Base-by-base conservation (phyloP, 2,113 vertebrate species). In the Aegithalos caudatus region DNA sequence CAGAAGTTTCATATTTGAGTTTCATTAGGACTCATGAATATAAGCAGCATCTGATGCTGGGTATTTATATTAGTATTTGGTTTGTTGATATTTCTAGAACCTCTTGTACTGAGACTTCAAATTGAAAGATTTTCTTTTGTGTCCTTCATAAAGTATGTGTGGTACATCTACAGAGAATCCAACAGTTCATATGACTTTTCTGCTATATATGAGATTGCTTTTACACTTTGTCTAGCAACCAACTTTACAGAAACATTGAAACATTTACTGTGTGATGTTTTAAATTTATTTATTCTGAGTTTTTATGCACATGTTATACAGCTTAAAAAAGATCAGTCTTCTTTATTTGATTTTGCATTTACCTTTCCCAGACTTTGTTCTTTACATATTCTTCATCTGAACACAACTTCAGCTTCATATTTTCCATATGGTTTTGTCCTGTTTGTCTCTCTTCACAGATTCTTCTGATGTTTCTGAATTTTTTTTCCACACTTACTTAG, bases 381-480 rank as follows among this genome's bases (percentile, higher is more conserved):
- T 86, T 80, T 35, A 50, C 11, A 1, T 86, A 40, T 76, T 66
- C 14, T 71, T 93, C 48, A 56, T 50, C 23, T 72, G 20, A 40
- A 64, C 44, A 72, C 35, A 66, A 14, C 33, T 50, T 82, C n/a
- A 80, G 17, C 29, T 66, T 66, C 13, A 20, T 86, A 18, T 17
- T 81, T 77, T 38, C 9, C 2, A 0, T 45, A 29, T 0, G 2
- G 14, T 53, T 66, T 31, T 37, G 18, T 62, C 67, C 14, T 2
- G 2, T 53, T 71, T 28, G 23, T 64, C 53, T 64, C 4, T 47
- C 57, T 71, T 82, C 47, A 57, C n/a, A 72, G 28, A 64, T 64
- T 91, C 31, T 71, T 91, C 22, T 54, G 57, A 23, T 67, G 11
- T 77, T 86, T 58, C 35, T 80, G 42, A 33, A 50, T 3, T 40